These are phyloP conservation scores for Polyommatus icarus DNA, from an alignment of 2,888 invertebrate species.

Conservation along the genomic window DNA sequence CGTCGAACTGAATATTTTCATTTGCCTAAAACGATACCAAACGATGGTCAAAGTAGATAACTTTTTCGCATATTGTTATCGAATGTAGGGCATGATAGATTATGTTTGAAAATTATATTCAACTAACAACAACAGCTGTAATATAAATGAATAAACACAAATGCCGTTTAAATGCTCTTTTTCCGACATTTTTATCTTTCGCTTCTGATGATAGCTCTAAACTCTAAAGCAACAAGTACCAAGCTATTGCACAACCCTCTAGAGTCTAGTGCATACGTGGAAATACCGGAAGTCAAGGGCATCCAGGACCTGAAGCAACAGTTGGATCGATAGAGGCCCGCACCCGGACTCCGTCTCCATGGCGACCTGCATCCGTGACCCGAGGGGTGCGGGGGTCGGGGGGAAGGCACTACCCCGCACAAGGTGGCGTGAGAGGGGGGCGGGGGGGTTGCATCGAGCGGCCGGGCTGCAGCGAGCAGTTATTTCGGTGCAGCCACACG, in stretches of 20 bases:
- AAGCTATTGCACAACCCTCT: background rate
- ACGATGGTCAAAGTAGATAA: too few species aligned
- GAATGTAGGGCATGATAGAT: too few species aligned
- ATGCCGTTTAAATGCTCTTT: background rate
- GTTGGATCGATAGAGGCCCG: constrained; percentile 70
- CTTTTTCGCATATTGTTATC: too few species aligned
- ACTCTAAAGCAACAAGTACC: background rate
- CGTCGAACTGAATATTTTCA: too few species aligned
- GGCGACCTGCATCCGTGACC: constrained; percentile 73
- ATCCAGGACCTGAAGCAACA: constrained; percentile 63
- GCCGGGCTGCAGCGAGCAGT: constrained; percentile 76
- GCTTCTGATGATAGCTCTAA: too few species aligned
- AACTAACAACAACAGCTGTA: background rate
- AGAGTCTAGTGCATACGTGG: constrained; percentile 1
- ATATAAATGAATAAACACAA: background rate
- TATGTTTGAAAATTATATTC: too few species aligned
- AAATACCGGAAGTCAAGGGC: constrained; percentile 39
- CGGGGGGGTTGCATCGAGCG: constrained; percentile 65
- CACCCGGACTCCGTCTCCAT: constrained; percentile 54
- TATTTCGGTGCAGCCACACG: constrained; percentile 76
- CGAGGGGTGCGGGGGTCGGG: constrained; percentile 53
- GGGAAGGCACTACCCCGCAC: background rate
- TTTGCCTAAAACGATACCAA: too few species aligned
- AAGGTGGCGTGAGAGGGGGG: constrained; percentile 7
- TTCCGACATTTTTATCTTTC: background rate